A percentile compares a stretch with the other conserved stretches of the same genome.
Evolutionary conservation across 1,140 invertebrate genomes (phyloP).

Genomic region (Tribolium castaneum): DNA sequence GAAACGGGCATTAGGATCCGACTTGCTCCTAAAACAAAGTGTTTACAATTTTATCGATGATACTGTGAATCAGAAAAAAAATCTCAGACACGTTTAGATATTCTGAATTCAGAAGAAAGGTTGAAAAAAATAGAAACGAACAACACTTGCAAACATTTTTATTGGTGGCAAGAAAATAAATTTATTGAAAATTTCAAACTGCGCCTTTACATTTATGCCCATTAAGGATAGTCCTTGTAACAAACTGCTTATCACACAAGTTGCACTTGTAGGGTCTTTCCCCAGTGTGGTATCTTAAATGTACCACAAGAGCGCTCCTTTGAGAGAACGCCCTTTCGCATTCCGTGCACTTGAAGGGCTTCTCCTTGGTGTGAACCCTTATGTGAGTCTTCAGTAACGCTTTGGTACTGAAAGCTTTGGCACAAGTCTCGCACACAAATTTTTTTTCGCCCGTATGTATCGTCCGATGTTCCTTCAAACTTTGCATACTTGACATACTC

Average conservation of each 20-base stretch:
- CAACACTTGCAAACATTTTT: too few relatives aligned
- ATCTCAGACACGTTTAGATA: too few relatives aligned
- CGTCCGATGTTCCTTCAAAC: not conserved
- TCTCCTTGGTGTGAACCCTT: conserved; percentile 63
- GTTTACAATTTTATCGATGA: too few relatives aligned
- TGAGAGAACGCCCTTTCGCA: conserved; percentile 72
- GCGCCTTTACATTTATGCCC: conserved; percentile 30
- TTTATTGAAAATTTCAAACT: not conserved
- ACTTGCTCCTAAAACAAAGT: too few relatives aligned
- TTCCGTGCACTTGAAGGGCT: conserved; percentile 64
- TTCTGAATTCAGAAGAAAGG: too few relatives aligned
- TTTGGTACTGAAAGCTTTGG: conserved; percentile 16
- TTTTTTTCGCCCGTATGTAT: conserved; percentile 38
- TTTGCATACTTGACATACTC: not conserved
- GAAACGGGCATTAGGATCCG: too few relatives aligned
- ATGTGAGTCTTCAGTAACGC: conserved; percentile 51
- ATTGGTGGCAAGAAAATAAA: not conserved
- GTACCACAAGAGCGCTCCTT: conserved; percentile 70
- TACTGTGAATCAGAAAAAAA: too few relatives aligned
- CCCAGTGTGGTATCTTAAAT: conserved; percentile 64
- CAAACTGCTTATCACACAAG: not conserved
- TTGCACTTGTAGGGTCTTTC: conserved; percentile 56
- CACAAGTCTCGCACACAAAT: conserved; percentile 37
- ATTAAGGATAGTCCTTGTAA: not conserved
- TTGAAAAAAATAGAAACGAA: too few relatives aligned